phyloP scores from a whole-genome alignment of 2,888 invertebrate genomes.

The Neoaliturus tenellus region DNA sequence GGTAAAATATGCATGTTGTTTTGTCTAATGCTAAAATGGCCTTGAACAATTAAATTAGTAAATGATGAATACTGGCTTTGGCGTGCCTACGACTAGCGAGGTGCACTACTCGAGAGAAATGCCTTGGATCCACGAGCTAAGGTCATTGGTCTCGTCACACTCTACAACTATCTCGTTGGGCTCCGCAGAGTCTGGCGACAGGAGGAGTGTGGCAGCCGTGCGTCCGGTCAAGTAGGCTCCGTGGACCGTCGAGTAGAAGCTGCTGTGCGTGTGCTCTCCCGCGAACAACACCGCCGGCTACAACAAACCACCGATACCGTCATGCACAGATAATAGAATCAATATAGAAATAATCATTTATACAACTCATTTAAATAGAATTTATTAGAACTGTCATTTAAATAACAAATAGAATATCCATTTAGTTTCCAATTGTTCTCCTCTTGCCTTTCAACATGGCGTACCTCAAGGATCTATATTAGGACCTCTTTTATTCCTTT shows the following conservation, averaged over 20 bases:
- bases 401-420: no score
- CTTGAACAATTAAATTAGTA: neutral
- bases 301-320: conserved; percentile 63
- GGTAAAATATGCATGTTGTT: no score
- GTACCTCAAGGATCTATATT: no score
- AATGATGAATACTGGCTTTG: no score
- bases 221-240: conserved; percentile 94
- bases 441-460: no score
- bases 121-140: conserved; percentile 93
- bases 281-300: conserved; percentile 93
- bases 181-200: conserved; percentile 77
- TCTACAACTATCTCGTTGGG: conserved; percentile 76
- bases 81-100: neutral
- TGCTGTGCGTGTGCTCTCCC: conserved; percentile 96
- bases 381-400: no score
- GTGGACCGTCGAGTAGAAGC: conserved; percentile 96
- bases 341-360: no score
- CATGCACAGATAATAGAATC: no score
- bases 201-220: conserved; percentile 84
- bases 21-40: neutral
- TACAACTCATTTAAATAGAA: no score
- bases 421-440: no score
- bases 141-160: conserved; percentile 86
- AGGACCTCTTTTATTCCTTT: no score
- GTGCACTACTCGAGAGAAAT: conserved; percentile 80